Evolutionary conservation across 2,888 invertebrate species (phyloP).

Genomic region (Catocala nupta): DNA sequence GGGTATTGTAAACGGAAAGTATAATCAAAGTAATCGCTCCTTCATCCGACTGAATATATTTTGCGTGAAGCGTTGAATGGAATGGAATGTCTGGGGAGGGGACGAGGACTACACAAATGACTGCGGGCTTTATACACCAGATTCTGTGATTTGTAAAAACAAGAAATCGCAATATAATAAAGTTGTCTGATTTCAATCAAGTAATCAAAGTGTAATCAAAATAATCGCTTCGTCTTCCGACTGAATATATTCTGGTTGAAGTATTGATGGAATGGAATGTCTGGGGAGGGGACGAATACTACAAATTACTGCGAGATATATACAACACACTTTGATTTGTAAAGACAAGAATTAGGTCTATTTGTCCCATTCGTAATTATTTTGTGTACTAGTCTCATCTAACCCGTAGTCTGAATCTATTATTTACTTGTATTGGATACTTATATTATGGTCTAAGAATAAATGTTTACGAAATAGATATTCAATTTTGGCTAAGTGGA

Average conservation of each 20-base stretch:
- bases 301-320: conserved; percentile 58
- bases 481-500: no score
- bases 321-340: conserved; percentile 48
- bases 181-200: no score
- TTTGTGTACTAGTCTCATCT: no score
- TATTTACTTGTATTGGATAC: no score
- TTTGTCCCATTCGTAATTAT: no score
- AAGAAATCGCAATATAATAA: conserved; percentile 12
- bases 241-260: conserved; percentile 64
- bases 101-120: conserved; percentile 58
- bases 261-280: conserved; percentile 50
- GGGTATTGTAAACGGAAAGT: conserved; percentile 62
- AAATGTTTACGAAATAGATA: no score
- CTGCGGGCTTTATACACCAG: conserved; percentile 49
- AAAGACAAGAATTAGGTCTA: conserved; percentile 25
- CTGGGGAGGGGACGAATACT: conserved; percentile 49
- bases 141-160: conserved; percentile 47
- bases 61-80: conserved; percentile 58
- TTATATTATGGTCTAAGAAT: no score
- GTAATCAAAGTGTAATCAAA: no score
- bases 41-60: conserved; percentile 68
- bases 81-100: conserved; percentile 52
- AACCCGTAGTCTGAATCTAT: no score
- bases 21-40: conserved; percentile 68
- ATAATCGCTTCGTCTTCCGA: conserved; percentile 62